phyloP scores from a whole-genome alignment of 2,888 invertebrate genomes.

The Sipunculus nudus region DNA sequence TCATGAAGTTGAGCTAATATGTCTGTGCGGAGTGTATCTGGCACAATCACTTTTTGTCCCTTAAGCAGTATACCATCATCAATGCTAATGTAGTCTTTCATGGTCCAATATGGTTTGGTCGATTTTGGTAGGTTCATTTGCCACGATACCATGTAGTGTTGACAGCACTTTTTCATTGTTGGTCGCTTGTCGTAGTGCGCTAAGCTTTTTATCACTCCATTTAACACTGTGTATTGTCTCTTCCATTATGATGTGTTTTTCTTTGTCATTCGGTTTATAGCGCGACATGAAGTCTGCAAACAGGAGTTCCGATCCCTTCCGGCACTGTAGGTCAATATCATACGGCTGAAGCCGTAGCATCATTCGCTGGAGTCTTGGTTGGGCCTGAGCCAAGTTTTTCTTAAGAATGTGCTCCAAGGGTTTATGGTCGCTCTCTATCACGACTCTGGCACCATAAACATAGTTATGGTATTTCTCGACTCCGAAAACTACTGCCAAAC shows the following conservation, averaged over 20 bases:
- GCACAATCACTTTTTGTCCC: conserved; percentile 22
- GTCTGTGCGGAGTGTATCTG: conserved; percentile 5
- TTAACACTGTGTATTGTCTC: conserved; percentile 12
- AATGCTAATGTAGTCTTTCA: conserved; percentile 20
- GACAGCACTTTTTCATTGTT: conserved; percentile 13
- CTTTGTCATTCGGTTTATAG: conserved; percentile 8
- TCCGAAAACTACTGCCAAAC: conserved; percentile 33
- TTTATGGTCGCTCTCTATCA: conserved; percentile 23
- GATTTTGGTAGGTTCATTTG: conserved; percentile 9
- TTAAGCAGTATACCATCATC: conserved; percentile 28
- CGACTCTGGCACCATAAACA: conserved; percentile 20
- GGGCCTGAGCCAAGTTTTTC: conserved; percentile 26
- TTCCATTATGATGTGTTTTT: conserved; percentile 14
- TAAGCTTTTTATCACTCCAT: conserved; percentile 4
- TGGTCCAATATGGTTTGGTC: conserved; percentile 18
- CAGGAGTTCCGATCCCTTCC: conserved; percentile 23
- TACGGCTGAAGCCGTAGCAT: conserved; percentile 29
- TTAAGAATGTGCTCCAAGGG: conserved; percentile 25
- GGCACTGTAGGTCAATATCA: conserved; percentile 20
- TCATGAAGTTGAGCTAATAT: conserved; percentile 21
- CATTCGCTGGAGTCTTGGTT: conserved; percentile 31
- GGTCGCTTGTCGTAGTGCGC: conserved; percentile 7
- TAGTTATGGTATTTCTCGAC: conserved; percentile 25
- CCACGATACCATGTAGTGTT: conserved; percentile 13
- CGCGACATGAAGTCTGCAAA: conserved; percentile 35